These are phyloP conservation scores for Morpho deidamia DNA, from an alignment of 2,888 invertebrate species.

Conservation along the genomic window DNA sequence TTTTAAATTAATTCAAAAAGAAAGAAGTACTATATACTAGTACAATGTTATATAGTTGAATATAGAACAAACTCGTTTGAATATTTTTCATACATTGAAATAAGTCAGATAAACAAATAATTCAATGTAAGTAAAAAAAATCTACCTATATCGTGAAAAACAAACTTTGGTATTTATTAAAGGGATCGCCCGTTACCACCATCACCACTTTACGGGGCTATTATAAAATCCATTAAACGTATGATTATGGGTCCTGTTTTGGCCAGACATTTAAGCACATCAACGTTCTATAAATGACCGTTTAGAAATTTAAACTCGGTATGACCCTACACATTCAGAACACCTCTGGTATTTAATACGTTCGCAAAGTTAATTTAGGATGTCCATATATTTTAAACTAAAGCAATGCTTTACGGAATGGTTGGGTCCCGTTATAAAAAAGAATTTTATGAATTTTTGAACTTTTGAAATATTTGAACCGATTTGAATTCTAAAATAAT, in stretches of 20 bases:
- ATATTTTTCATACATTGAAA: not conserved
- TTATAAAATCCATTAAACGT: constrained; percentile 64
- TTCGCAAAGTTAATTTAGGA: constrained; percentile 21
- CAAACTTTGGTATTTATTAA: constrained; percentile 50
- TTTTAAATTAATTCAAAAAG: too few species aligned
- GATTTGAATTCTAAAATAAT: too few species aligned
- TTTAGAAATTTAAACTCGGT: constrained; percentile 57
- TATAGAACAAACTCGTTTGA: too few species aligned
- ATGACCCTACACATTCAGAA: constrained; percentile 47
- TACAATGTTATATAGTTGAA: too few species aligned
- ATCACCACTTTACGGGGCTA: constrained; percentile 65
- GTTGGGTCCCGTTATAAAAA: not conserved
- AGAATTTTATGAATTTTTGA: too few species aligned
- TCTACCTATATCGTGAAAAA: constrained; percentile 30
- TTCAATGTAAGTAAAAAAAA: constrained; percentile 31
- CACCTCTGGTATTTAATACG: constrained; percentile 53
- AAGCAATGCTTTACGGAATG: not conserved
- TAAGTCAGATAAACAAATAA: constrained; percentile 6
- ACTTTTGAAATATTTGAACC: too few species aligned
- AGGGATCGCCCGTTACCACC: constrained; percentile 49
- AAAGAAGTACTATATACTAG: too few species aligned
- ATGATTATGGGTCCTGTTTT: constrained; percentile 36
- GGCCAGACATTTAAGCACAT: constrained; percentile 64
- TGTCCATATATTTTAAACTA: not conserved
- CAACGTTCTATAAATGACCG: constrained; percentile 67